Evolutionary conservation across 1,140 invertebrate species (phyloP), one percentile per base, ranked within the genome.

Genomic region (Orchesella cincta): DNA sequence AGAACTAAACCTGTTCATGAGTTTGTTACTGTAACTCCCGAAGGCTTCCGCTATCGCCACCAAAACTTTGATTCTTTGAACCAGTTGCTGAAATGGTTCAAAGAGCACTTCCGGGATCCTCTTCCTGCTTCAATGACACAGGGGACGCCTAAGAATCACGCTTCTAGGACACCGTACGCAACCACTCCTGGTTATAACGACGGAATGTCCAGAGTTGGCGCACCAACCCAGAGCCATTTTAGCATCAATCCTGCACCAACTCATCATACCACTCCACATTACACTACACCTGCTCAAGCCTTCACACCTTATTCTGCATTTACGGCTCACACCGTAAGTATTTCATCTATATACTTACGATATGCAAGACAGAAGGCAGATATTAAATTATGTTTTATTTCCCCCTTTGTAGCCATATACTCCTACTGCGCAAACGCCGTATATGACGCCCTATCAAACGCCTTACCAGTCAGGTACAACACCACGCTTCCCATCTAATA

Each of bases 61-160:
- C 92, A 96, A 84, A 91, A 92, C 82, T 98, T 99, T 85, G 91
- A 93, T 75, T 92, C 92, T 0, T 86, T 99, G 0, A 91, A 90
- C 74, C 90, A 91, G 1, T 84, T 99, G 12, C 90, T 99, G 80
- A 90, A 93, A 73, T 99, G 97, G 96, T 99, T 99, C 85, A 99
- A 99, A 84, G 94, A 97, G 85, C 96, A 99, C 84, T 99, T 97
- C 87, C 87, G 94, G 71, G 95, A 98, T 83, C 29, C 77, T 39
- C 78, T 78, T 18, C 70, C 79, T 5, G 74, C 78, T 20, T 79
- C 81, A 1, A 77, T 76, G 3, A 14, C 74, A 28, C 75, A 51
- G 26, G 79, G 64, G 31, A 83, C 81, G 0, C 78, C 81, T 3
- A 76, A 73, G 76, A 77, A 76, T 46, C 78, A 52, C 36, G 36